Percentiles rank a stretch among this genome's conserved stretches.
Conservation (phyloP, 2,888 invertebrate genomes). For the Conistra vaccinii region DNA sequence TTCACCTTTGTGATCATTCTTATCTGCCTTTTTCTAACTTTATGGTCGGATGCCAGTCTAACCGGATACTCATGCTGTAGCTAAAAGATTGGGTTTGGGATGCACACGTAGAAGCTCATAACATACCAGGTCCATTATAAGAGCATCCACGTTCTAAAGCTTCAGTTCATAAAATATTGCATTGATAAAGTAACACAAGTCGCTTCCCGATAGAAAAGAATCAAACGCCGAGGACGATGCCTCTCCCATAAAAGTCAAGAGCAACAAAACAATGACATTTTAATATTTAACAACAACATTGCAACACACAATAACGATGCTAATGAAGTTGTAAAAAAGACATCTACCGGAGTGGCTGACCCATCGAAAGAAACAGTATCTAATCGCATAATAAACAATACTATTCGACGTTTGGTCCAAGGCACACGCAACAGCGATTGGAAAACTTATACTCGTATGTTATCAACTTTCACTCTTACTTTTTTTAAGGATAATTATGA, state of each 20-base stretch:
- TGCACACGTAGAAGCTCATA: neutral
- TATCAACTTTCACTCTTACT: constrained; percentile 1
- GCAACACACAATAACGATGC: constrained; percentile 31
- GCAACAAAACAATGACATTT: neutral
- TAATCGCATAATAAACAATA: constrained; percentile 64
- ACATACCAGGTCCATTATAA: neutral
- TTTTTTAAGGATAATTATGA: neutral
- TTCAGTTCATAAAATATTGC: constrained; percentile 1
- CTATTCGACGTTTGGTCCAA: constrained; percentile 39
- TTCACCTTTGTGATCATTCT: neutral
- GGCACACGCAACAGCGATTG: constrained; percentile 16
- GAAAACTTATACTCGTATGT: too few species aligned
- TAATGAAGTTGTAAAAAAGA: constrained; percentile 53
- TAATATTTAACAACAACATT: constrained; percentile 35
- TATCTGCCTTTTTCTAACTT: neutral
- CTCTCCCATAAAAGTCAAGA: constrained; percentile 29
- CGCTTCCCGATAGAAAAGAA: constrained; percentile 9
- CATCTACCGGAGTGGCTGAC: constrained; percentile 31
- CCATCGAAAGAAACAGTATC: constrained; percentile 62
- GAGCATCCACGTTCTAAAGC: neutral
- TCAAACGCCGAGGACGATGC: constrained; percentile 1
- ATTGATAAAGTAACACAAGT: neutral
- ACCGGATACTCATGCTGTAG: neutral
- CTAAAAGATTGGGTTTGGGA: too few species aligned
- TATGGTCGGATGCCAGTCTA: neutral